Evolutionary conservation across 2,113 vertebrate species (phyloP).

Genomic region (Vicugna pacos): DNA sequence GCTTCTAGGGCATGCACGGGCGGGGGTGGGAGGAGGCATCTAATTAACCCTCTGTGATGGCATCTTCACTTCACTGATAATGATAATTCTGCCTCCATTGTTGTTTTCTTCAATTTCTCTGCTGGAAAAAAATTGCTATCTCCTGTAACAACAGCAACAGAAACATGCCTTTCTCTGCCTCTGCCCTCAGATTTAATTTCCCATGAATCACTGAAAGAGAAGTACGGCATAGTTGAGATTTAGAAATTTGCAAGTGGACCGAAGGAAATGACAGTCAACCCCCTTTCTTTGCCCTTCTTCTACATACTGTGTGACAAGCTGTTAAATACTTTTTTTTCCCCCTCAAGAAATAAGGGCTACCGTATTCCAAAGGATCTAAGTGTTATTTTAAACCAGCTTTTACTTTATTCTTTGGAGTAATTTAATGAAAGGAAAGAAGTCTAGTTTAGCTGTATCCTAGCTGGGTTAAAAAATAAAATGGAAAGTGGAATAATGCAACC

Average conservation of each 20-base stretch:
- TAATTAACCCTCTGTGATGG: not conserved
- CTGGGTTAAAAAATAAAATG: not conserved
- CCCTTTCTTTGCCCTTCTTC: not conserved
- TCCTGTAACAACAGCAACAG: not conserved
- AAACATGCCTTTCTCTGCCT: not conserved
- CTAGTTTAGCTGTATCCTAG: not conserved
- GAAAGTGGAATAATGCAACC: not conserved
- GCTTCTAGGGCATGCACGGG: not conserved
- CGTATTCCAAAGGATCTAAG: not conserved
- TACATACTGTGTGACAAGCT: not conserved
- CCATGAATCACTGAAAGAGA: not conserved
- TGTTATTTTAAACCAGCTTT: slow-evolving; percentile 12
- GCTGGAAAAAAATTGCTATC: not conserved
- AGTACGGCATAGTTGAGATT: not conserved
- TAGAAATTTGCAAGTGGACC: not conserved
- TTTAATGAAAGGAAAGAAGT: slow-evolving; percentile 45
- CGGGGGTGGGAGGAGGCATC: too few relatives aligned
- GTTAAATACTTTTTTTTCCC: not conserved
- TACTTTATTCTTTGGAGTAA: slow-evolving; percentile 10
- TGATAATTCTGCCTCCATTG: not conserved
- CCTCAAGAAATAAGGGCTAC: not conserved
- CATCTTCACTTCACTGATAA: not conserved
- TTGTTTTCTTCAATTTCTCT: not conserved
- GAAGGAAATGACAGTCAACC: not conserved
- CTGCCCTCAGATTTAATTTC: not conserved